Percentiles rank a stretch among this genome's conserved stretches.
These are phyloP conservation scores for Sminthopsis crassicaudata DNA, from an alignment of 2,113 vertebrate species.

Conservation along the genomic window DNA sequence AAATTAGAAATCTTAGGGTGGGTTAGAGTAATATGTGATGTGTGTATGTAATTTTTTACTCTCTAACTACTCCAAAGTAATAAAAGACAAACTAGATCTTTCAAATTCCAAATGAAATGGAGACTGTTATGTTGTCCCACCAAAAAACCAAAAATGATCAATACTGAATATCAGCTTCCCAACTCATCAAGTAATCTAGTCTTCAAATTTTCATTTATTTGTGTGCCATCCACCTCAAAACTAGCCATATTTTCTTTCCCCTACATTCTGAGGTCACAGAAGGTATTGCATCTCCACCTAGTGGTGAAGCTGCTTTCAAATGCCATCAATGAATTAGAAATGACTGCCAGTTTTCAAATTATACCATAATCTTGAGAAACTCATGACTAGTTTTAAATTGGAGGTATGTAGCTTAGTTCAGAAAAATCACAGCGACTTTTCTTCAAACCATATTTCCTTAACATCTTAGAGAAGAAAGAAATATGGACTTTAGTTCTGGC, in stretches of 20 bases:
- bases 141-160: not conserved
- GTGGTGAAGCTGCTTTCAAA: slow-evolving; percentile 15
- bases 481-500: not conserved
- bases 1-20: not conserved
- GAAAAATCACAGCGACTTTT: not conserved
- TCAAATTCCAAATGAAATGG: slow-evolving; percentile 26
- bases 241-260: not conserved
- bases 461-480: not conserved
- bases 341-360: not conserved
- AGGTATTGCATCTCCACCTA: slow-evolving; percentile 51
- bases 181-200: not conserved
- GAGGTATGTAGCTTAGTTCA: not conserved
- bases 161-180: slow-evolving; percentile 3
- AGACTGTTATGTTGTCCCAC: not conserved
- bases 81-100: slow-evolving; percentile 31
- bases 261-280: fast-evolving
- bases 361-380: too few relatives aligned
- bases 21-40: not conserved
- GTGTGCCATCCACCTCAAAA: not conserved
- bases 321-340: not conserved
- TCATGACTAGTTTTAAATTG: too few relatives aligned
- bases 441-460: not conserved
- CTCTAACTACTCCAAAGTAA: not conserved
- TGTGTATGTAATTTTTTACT: not conserved
- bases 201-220: slow-evolving; percentile 47